Conservation (phyloP, 92 coral and sea anemone species). For the Galaxea fascicularis region DNA sequence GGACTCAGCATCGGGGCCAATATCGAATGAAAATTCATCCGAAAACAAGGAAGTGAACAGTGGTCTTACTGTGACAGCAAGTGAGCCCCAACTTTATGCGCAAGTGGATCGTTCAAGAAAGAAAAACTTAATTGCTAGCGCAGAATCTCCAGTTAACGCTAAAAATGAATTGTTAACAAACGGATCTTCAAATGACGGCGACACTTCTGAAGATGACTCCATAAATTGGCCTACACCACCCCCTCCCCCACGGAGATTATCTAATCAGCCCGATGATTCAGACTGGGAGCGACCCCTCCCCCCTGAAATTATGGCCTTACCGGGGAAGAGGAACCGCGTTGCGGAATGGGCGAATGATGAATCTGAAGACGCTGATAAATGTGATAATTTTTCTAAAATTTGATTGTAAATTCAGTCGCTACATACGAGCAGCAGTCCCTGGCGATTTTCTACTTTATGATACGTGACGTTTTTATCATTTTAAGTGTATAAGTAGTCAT, state of each 20-base stretch:
- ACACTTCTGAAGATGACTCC: conserved; percentile 32
- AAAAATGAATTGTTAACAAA: neutral
- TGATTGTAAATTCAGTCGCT: neutral
- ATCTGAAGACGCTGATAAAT: neutral
- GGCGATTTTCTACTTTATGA: too few species aligned
- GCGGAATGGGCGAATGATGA: conserved; percentile 80
- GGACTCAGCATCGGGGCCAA: neutral
- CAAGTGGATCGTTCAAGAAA: conserved; percentile 24
- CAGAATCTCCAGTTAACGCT: neutral
- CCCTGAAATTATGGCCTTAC: conserved; percentile 41
- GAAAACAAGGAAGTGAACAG: neutral
- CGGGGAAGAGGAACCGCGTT: conserved; percentile 71
- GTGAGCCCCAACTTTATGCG: conserved; percentile 9
- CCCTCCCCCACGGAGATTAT: conserved; percentile 38
- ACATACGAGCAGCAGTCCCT: too few species aligned
- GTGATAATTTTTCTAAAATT: conserved; percentile 16
- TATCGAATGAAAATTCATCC: conserved; percentile 22
- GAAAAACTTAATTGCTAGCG: neutral
- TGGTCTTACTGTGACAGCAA: neutral
- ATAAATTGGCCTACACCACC: conserved; percentile 40
- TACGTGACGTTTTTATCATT: neutral
- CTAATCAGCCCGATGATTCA: conserved; percentile 10
- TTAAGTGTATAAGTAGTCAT: neutral
- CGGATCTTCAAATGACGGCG: conserved; percentile 6
- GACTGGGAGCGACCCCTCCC: conserved; percentile 56